A percentile compares a stretch with the other conserved stretches of the same genome.
Evolutionary conservation across 2,113 vertebrate species (phyloP).

Genomic region (Lepisosteus osseus): DNA sequence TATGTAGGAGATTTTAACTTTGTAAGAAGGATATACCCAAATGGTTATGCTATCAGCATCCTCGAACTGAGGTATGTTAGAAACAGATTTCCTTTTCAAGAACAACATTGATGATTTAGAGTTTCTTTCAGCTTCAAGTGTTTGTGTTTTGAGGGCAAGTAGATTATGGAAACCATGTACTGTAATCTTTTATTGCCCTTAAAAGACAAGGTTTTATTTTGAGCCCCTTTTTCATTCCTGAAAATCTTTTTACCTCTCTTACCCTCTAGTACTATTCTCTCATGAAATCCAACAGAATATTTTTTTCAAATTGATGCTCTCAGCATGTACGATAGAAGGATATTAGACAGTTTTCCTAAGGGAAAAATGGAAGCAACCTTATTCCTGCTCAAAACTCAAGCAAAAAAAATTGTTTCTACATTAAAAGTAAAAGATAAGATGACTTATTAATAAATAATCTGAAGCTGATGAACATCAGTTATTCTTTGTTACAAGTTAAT

Average conservation of each 20-base stretch:
- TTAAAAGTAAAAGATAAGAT: neutral
- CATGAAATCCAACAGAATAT: neutral
- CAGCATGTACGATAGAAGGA: neutral
- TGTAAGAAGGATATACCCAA: constrained; percentile 85
- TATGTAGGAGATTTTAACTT: constrained; percentile 97
- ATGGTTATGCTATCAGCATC: constrained; percentile 82
- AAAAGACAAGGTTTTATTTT: neutral
- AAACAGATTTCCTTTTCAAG: too few species aligned
- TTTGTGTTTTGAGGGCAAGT: too few species aligned
- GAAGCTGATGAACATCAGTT: neutral
- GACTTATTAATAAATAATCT: constrained; percentile 4
- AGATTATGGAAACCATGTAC: too few species aligned
- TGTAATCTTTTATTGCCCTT: too few species aligned
- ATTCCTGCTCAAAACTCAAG: constrained; percentile 4
- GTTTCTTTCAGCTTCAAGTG: too few species aligned
- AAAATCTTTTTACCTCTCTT: neutral
- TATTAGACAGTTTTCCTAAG: constrained; percentile 10
- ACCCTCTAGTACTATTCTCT: neutral
- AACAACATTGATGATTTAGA: too few species aligned
- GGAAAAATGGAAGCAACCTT: neutral
- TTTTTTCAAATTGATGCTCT: neutral
- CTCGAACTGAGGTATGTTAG: constrained; percentile 83
- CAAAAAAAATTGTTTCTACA: neutral
- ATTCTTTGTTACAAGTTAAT: too few species aligned
- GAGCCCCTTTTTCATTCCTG: neutral